These are phyloP conservation scores for Apogon hyalosoma DNA, from an alignment of 2,797 vertebrate species.

Conservation along the genomic window DNA sequence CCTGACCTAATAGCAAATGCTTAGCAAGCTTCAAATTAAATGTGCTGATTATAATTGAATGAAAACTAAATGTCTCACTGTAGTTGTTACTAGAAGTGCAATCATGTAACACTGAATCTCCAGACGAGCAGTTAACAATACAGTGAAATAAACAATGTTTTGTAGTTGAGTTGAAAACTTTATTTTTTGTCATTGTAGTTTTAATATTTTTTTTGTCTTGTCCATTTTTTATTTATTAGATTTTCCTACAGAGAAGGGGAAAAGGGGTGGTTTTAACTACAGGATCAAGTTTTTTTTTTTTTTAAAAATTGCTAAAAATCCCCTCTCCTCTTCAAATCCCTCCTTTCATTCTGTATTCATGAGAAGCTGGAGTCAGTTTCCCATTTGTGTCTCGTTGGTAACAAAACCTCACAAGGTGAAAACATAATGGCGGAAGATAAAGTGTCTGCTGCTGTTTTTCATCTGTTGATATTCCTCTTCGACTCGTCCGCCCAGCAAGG, in stretches of 20 bases:
- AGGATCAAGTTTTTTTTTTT: slow-evolving; percentile 35
- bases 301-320: slow-evolving; percentile 72
- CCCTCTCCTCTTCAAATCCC: slow-evolving; percentile 57
- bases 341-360: slow-evolving; percentile 54
- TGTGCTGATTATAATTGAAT: slow-evolving; percentile 30
- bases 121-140: slow-evolving; percentile 13
- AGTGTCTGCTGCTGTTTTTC: slow-evolving; percentile 54
- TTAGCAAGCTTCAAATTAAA: slow-evolving; percentile 45
- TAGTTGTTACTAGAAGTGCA: slow-evolving; percentile 1
- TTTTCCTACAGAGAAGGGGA: slow-evolving; percentile 76
- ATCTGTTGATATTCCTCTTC: slow-evolving; percentile 29
- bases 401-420: slow-evolving; percentile 61
- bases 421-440: slow-evolving; percentile 58
- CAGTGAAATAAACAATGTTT: slow-evolving; percentile 42
- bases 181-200: slow-evolving; percentile 82
- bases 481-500: slow-evolving; percentile 49
- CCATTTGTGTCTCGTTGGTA: slow-evolving; percentile 44
- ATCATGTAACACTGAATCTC: slow-evolving; percentile 1
- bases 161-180: slow-evolving; percentile 84
- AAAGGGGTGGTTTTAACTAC: slow-evolving; percentile 62
- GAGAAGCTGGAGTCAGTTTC: slow-evolving; percentile 47
- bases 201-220: slow-evolving; percentile 80
- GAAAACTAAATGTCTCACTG: slow-evolving; percentile 47
- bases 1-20: slow-evolving; percentile 38
- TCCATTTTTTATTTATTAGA: slow-evolving; percentile 81